Conservation (phyloP, 2,797 vertebrate genomes). For the Pogoniulus pusillus region DNA sequence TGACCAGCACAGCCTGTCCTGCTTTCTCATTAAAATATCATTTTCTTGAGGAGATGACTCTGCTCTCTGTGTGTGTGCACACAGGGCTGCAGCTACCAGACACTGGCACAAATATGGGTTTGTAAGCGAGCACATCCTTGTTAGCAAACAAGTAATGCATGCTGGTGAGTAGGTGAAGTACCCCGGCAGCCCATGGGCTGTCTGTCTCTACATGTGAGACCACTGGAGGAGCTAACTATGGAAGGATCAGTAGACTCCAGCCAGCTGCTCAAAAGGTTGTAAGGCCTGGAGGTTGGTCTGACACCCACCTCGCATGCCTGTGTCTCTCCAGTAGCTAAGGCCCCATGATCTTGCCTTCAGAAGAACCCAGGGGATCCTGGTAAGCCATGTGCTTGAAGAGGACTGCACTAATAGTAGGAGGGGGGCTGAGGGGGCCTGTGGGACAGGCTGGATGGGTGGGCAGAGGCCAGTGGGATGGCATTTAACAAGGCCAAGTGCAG, state of each 20-base stretch:
- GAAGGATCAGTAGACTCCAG: neutral
- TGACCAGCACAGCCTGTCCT: neutral
- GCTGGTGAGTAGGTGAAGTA: neutral
- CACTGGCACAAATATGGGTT: fast-evolving
- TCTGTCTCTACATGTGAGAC: neutral
- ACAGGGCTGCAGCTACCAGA: neutral
- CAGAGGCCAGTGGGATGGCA: no score
- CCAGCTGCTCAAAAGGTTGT: neutral
- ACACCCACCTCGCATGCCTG: neutral
- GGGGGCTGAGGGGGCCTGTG: neutral
- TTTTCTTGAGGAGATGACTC: neutral
- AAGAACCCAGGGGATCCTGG: neutral
- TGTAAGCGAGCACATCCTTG: neutral
- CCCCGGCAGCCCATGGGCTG: neutral
- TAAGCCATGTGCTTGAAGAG: neutral
- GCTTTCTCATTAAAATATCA: neutral
- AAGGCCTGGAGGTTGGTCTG: neutral
- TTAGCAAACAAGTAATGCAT: neutral
- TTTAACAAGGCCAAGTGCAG: no score
- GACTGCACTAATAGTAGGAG: neutral
- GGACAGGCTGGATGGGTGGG: no score
- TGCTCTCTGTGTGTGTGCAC: fast-evolving
- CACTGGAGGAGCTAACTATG: neutral
- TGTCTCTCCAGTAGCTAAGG: neutral
- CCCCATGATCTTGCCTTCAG: neutral